Evolutionary conservation across 2,113 vertebrate species (phyloP), one percentile per base, ranked within the genome.

Genomic region (Oxyruncus cristatus): DNA sequence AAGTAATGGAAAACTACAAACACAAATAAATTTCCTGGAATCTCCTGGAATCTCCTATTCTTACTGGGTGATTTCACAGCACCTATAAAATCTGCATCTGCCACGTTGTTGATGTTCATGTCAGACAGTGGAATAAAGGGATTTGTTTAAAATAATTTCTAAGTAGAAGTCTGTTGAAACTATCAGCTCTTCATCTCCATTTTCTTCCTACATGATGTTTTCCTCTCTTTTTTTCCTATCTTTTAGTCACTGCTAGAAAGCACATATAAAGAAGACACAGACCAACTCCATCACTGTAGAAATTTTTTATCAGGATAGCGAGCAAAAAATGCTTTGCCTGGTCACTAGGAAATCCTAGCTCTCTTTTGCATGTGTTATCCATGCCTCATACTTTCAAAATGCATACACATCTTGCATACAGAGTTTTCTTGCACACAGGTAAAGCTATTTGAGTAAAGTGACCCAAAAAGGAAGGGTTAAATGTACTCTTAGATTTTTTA

Each of bases 1-100:
- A 94, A 94, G 94, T 61, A 85, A 92, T 77, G 37, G 32, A 89
- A 94, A 96, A 78, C 71, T 87, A 56, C 35, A 73, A 74, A 92
- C 55, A 85, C 32, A 96, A 91, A 90, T 71, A 62, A 81, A 94
- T 84, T 86, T 88, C 61, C n/a, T 9, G 13, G 74, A 79, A 94
- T 81, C 85, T 88, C 63, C n/a, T 9, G 13, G 77, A 91, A 91
- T 96, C 47, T 86, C 50, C 41, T 67, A 50, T 66, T 77, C 20
- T 67, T 77, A 49, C 27, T 78, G 33, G 14, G 11, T 91, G 84
- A 85, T 94, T 97, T 92, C 86, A 52, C 35, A 67, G 26, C 76
- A 89, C 70, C 26, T 75, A 72, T 88, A 87, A 93, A 92, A 41
- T 71, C n/a, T 93, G 30, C 35, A 94, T 79, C 50, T 97, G 68